A percentile compares a stretch with the other conserved stretches of the same genome.
Evolutionary conservation across 2,113 vertebrate species (phyloP).

Genomic region (Echinops telfairi): DNA sequence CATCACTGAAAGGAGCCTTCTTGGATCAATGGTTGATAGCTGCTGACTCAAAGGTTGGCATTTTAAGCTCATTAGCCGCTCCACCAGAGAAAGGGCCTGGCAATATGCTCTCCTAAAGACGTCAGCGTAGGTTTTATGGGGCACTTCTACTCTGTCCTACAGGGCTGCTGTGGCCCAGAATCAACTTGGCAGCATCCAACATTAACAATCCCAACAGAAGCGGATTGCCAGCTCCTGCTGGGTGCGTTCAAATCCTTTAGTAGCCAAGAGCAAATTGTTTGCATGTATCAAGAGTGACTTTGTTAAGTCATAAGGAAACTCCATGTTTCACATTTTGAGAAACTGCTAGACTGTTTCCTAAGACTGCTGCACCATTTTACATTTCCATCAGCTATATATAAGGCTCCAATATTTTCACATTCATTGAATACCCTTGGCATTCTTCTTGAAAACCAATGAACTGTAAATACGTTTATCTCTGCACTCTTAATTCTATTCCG

Average conservation of each 20-base stretch:
- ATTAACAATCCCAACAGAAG: not conserved
- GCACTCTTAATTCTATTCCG: not conserved
- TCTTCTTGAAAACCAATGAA: conserved; percentile 26
- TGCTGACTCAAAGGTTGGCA: not conserved
- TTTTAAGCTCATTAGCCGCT: not conserved
- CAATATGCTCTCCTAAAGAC: not conserved
- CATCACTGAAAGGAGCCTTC: not conserved
- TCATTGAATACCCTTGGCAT: too few species aligned
- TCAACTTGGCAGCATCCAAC: not conserved
- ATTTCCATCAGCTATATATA: not conserved
- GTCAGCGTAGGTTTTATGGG: not conserved
- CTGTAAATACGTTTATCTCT: not conserved
- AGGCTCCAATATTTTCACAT: not conserved
- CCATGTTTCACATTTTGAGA: conserved; percentile 2
- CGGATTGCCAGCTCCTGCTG: not conserved
- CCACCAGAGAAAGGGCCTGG: not conserved
- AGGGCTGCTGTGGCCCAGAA: not conserved
- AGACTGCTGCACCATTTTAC: not conserved
- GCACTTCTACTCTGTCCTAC: not conserved
- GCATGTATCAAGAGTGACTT: not conserved
- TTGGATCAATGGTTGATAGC: too few species aligned
- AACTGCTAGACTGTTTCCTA: not conserved
- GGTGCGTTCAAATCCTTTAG: not conserved
- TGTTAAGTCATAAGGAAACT: not conserved
- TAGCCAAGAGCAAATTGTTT: not conserved